These are phyloP conservation scores for Coreius guichenoti DNA, from an alignment of 2,797 vertebrate genomes.

Conservation along the genomic window DNA sequence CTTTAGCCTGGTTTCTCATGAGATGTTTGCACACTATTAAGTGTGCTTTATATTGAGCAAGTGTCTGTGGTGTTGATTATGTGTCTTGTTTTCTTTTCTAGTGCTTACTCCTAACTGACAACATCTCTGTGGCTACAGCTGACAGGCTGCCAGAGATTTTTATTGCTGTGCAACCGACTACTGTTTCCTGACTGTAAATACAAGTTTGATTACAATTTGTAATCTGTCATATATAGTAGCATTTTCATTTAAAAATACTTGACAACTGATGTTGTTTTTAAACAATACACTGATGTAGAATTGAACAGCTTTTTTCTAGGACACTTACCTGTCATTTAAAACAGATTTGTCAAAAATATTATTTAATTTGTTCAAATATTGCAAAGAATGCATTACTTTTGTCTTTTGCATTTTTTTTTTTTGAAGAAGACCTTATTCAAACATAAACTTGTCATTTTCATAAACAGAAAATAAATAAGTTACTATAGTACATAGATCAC, in stretches of 20 bases:
- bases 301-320: background rate
- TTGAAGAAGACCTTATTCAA: background rate
- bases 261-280: background rate
- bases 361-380: background rate
- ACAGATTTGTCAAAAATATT: background rate
- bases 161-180: slow-evolving; percentile 1
- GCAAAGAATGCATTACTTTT: background rate
- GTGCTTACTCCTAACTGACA: background rate
- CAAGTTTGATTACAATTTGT: slow-evolving; percentile 11
- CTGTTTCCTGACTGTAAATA: background rate
- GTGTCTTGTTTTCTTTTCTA: background rate
- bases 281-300: background rate
- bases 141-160: background rate
- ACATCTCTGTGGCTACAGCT: too few species aligned
- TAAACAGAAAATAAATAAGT: background rate
- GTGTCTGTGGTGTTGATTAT: background rate
- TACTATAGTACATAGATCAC: background rate
- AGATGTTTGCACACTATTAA: background rate
- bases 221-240: background rate
- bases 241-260: background rate
- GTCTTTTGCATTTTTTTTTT: background rate
- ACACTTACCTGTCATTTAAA: background rate
- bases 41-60: background rate
- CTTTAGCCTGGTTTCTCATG: background rate
- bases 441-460: background rate